phyloP scores from a whole-genome alignment of 2,797 vertebrate genomes.

The Enteromius treurensis region DNA sequence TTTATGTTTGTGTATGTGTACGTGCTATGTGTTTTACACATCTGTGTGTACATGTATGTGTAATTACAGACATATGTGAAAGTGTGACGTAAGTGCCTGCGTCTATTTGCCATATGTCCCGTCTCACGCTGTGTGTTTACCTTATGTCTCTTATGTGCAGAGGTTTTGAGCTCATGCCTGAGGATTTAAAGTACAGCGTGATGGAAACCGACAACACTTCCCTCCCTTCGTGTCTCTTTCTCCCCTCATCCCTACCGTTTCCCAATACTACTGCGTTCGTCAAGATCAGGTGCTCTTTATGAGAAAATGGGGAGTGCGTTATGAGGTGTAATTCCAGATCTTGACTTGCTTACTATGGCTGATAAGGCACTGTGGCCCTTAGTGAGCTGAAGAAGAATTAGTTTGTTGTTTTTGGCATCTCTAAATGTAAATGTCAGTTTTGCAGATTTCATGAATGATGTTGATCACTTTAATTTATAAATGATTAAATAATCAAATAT shows the following conservation, averaged over 20 bases:
- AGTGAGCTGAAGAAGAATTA: background rate
- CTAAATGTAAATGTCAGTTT: background rate
- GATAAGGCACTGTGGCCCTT: background rate
- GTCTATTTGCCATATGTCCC: conserved; percentile 24
- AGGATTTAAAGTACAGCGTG: conserved; percentile 29
- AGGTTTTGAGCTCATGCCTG: conserved; percentile 49
- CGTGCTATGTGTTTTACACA: background rate
- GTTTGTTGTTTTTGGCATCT: background rate
- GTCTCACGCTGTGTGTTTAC: conserved; percentile 49
- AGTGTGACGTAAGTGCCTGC: conserved; percentile 31
- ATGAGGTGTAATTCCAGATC: conserved; percentile 28
- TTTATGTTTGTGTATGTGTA: background rate
- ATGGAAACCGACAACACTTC: conserved; percentile 51
- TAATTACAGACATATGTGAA: conserved; percentile 26
- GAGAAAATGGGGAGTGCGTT: conserved; percentile 11
- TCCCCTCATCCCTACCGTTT: conserved; percentile 1
- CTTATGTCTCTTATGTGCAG: conserved; percentile 54
- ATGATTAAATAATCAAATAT: background rate
- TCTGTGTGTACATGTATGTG: conserved; percentile 27
- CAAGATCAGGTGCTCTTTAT: conserved; percentile 41
- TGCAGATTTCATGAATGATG: background rate
- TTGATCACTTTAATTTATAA: background rate
- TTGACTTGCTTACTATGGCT: conserved; percentile 21
- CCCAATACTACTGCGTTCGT: background rate
- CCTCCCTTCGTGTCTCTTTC: conserved; percentile 8